Percentiles rank a stretch among this genome's conserved stretches.
These are phyloP conservation scores for Osmoderma eremita DNA, from an alignment of 2,888 invertebrate species.

Conservation along the genomic window DNA sequence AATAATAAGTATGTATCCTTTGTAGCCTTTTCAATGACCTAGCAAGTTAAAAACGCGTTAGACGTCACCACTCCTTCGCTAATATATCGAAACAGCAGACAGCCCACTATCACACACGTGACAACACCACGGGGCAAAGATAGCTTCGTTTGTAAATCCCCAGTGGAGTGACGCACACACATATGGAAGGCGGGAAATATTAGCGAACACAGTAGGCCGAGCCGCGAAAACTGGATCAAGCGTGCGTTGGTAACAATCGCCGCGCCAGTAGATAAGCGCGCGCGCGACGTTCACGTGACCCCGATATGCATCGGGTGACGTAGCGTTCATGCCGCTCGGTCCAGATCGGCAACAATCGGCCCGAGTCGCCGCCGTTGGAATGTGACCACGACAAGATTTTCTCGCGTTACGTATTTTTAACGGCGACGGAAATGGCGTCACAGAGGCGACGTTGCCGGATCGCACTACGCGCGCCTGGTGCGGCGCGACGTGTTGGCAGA, in stretches of 20 bases:
- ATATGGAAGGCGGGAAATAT: constrained; percentile 11
- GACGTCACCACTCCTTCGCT: neutral
- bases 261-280: constrained; percentile 32
- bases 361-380: constrained; percentile 44
- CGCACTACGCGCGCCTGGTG: neutral
- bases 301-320: constrained; percentile 55
- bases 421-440: constrained; percentile 70
- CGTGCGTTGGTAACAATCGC: constrained; percentile 45
- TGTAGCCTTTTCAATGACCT: neutral
- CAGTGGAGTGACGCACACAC: constrained; percentile 42
- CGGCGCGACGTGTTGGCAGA: neutral
- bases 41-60: neutral
- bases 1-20: too few species aligned
- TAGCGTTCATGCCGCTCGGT: constrained; percentile 36
- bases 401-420: constrained; percentile 54
- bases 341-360: constrained; percentile 44
- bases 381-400: constrained; percentile 55
- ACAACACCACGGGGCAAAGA: constrained; percentile 2
- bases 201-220: constrained; percentile 34
- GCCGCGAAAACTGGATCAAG: constrained; percentile 44
- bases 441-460: constrained; percentile 66
- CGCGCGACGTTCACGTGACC: constrained; percentile 51
- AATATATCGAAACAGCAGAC: neutral
- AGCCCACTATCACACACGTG: constrained; percentile 18
- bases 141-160: constrained; percentile 44